phyloP scores from a whole-genome alignment of 1,140 invertebrate genomes.

The Charaxes varanes region DNA sequence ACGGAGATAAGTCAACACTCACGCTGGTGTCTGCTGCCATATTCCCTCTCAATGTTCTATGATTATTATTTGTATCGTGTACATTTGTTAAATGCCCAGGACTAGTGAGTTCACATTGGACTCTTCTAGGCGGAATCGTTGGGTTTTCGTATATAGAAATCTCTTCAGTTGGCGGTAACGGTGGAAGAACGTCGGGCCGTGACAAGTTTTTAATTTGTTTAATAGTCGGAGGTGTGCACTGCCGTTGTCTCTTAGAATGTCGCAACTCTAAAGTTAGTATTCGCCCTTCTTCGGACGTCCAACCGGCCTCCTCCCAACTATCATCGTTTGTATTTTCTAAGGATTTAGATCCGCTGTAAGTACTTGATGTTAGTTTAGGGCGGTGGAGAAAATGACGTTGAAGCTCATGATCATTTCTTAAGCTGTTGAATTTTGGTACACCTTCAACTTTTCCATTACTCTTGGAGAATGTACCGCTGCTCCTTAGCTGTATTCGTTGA shows the following conservation, averaged over 20 bases:
- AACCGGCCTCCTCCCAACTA: slow-evolving; percentile 43
- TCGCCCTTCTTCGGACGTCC: slow-evolving; percentile 73
- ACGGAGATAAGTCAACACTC: slow-evolving; percentile 17
- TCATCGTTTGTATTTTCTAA: slow-evolving; percentile 33
- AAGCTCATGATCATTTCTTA: slow-evolving; percentile 83
- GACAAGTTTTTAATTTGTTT: slow-evolving; percentile 62
- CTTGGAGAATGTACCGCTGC: slow-evolving; percentile 78
- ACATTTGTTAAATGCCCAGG: slow-evolving; percentile 76
- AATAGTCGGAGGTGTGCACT: slow-evolving; percentile 68
- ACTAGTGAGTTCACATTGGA: slow-evolving; percentile 45
- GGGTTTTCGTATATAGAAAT: slow-evolving; percentile 77
- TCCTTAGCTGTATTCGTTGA: slow-evolving; percentile 70
- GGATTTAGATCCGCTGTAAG: slow-evolving; percentile 37
- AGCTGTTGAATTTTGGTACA: slow-evolving; percentile 76
- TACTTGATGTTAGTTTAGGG: slow-evolving; percentile 34
- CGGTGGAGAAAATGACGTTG: slow-evolving; percentile 58
- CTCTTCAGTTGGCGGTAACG: slow-evolving; percentile 74
- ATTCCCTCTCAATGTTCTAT: slow-evolving; percentile 45
- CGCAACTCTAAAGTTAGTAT: slow-evolving; percentile 78
- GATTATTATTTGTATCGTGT: slow-evolving; percentile 75
- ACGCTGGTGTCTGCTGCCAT: slow-evolving; percentile 27
- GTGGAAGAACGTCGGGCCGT: slow-evolving; percentile 79
- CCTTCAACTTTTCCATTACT: slow-evolving; percentile 49
- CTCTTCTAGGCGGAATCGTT: slow-evolving; percentile 72
- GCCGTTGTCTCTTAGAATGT: slow-evolving; percentile 80